phyloP scores from a whole-genome alignment of 1,140 invertebrate genomes.

The Gryllus bimaculatus region DNA sequence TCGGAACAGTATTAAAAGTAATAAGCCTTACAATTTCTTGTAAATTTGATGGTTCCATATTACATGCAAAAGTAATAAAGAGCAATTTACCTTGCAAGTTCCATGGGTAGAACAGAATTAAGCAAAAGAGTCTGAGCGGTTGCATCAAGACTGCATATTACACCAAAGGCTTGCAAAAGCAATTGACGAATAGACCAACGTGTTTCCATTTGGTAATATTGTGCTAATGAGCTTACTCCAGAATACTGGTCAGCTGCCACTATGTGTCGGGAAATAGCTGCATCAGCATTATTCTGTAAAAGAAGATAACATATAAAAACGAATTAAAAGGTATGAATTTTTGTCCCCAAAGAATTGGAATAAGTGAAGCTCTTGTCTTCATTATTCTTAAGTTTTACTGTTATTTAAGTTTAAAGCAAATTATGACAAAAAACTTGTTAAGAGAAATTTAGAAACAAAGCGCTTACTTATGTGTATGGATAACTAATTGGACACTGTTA shows the following conservation, averaged over 20 bases:
- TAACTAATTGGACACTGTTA: no score
- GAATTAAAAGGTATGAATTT: background rate
- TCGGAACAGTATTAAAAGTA: no score
- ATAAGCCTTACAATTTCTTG: no score
- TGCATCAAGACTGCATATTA: conserved; percentile 73
- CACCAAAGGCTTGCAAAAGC: conserved; percentile 72
- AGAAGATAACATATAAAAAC: background rate
- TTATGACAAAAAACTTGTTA: no score
- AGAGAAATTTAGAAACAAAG: no score
- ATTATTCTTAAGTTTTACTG: no score
- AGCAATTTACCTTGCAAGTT: conserved; percentile 56
- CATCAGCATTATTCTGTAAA: conserved; percentile 72
- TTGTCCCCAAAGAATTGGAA: no score
- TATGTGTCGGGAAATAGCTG: conserved; percentile 66
- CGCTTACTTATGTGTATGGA: no score
- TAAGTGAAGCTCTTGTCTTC: no score
- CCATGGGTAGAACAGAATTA: conserved; percentile 75
- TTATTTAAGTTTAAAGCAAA: no score
- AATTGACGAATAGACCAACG: conserved; percentile 71
- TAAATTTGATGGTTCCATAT: no score
- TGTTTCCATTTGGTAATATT: conserved; percentile 90
- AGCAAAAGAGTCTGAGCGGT: conserved; percentile 70
- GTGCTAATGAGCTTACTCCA: conserved; percentile 64
- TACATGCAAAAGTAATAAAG: no score
- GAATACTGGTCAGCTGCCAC: conserved; percentile 65